Conservation (phyloP, 2,113 vertebrate genomes). For the Channa maculata region DNA sequence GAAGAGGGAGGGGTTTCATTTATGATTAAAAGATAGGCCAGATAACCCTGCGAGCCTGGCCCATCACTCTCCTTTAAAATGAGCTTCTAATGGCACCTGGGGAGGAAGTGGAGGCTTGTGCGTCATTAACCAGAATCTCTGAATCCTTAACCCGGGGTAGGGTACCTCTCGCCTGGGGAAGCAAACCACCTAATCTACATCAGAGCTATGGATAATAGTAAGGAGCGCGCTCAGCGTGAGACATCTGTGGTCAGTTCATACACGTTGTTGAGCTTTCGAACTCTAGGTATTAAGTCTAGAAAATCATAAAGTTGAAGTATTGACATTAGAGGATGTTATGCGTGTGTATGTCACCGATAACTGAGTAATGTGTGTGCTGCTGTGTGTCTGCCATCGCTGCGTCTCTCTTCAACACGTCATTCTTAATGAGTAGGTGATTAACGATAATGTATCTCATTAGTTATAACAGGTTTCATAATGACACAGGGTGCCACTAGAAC, state of each 20-base stretch:
- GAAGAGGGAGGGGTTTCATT: slow-evolving; percentile 69
- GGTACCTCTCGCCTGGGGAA: slow-evolving; percentile 34
- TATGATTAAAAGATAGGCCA: slow-evolving; percentile 78
- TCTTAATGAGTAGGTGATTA: slow-evolving; percentile 77
- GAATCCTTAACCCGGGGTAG: slow-evolving; percentile 62
- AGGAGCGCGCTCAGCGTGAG: slow-evolving; percentile 10
- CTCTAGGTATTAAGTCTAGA: neutral
- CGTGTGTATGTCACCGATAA: slow-evolving; percentile 22
- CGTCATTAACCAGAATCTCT: slow-evolving; percentile 71
- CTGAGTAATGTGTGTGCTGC: slow-evolving; percentile 19
- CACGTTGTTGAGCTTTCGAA: slow-evolving; percentile 18
- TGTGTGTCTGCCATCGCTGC: slow-evolving; percentile 26
- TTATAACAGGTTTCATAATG: slow-evolving; percentile 73
- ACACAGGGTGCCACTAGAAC: slow-evolving; percentile 39
- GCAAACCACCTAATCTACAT: slow-evolving; percentile 20
- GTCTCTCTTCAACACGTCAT: slow-evolving; percentile 58
- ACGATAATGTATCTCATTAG: slow-evolving; percentile 78
- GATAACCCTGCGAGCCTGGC: slow-evolving; percentile 72
- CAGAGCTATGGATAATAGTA: slow-evolving; percentile 5
- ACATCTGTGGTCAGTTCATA: slow-evolving; percentile 1
- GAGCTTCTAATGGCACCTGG: slow-evolving; percentile 71
- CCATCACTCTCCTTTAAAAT: slow-evolving; percentile 76
- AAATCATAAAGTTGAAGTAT: slow-evolving; percentile 33
- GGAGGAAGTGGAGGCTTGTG: slow-evolving; percentile 59
- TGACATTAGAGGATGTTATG: slow-evolving; percentile 7